Evolutionary conservation across 2,797 vertebrate genomes (phyloP).

Genomic region (Thalassophryne amazonica): DNA sequence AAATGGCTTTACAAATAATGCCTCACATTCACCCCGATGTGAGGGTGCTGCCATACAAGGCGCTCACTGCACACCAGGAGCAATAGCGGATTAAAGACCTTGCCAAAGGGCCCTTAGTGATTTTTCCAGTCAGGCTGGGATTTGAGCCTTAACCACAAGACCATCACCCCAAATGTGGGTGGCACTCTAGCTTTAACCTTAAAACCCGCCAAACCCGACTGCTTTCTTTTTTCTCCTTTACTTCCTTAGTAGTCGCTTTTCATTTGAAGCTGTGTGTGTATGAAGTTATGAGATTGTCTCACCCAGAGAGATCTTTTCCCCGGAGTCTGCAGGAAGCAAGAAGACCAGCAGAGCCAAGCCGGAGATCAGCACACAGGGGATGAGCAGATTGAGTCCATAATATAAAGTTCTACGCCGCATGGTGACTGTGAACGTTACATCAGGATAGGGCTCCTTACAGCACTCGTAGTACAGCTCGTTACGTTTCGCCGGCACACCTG

Average conservation of each 20-base stretch:
- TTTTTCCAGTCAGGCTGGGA: no score
- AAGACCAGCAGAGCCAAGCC: slow-evolving; percentile 89
- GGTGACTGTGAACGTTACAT: slow-evolving; percentile 91
- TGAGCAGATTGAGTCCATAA: slow-evolving; percentile 90
- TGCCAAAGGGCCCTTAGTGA: no score
- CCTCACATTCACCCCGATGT: no score
- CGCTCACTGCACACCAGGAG: no score
- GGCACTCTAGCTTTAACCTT: no score
- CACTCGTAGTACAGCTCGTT: slow-evolving; percentile 91
- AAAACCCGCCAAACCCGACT: no score
- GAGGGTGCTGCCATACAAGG: no score
- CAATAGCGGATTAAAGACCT: no score
- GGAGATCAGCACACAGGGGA: slow-evolving; percentile 91
- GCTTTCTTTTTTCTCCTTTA: no score
- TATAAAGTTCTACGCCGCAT: slow-evolving; percentile 89
- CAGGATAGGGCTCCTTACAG: slow-evolving; percentile 92
- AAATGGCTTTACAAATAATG: no score
- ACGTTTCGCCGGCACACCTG: slow-evolving; percentile 89
- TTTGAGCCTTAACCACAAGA: no score
- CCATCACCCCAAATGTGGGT: no score
- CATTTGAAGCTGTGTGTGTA: neutral
- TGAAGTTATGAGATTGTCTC: slow-evolving; percentile 9
- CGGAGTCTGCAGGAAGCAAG: slow-evolving; percentile 90
- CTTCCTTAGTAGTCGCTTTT: neutral
- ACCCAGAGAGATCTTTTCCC: slow-evolving; percentile 94